Base-by-base conservation (phyloP, 1,140 invertebrate genomes). In the Drosophila lacertosa region DNA sequence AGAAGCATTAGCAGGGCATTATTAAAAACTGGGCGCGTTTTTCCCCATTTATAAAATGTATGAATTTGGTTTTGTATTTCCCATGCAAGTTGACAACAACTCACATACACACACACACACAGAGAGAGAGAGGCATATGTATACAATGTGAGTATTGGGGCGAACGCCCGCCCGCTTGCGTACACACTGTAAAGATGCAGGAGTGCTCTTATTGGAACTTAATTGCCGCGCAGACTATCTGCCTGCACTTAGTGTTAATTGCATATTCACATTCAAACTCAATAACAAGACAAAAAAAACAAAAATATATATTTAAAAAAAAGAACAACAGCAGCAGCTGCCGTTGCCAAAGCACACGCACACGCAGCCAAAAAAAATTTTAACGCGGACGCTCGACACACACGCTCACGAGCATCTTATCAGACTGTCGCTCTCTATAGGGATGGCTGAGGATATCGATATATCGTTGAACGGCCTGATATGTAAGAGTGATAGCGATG, bases 361-460 rank as follows among this genome's bases (percentile, higher is more conserved):
- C 68, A 66, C 68, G 67, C 62, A 57, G 51, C 67, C 62, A 71
- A 71, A 66, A 65, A 64, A 54, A 40, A 37, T 33, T 55, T 70
- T 65, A 58, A 65, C 67, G 57, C 67, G 67, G 67, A 71, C 67
- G 44, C 68, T 57, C 68, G 63, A 59, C 63, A 53, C 54, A 66
- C 54, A 71, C 68, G 67, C 66, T 69, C 66, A 69, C 66, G 66
- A 69, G 66, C 66, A 69, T 69, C 66, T 69, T 69, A 69, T 69
- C 66, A 69, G 66, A 69, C 66, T 69, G 59, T 16, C 66, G 66
- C 66, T 69, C 66, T 55, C 60, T 18, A 26, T 64, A 39, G 50
- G 7, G 42, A 55, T 53, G 50, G 45, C 26, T 13, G 11, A 26
- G 3, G 20, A 13, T 16, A 33, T 16, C 64, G 64, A 67, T 67